Percentiles rank a stretch among this genome's conserved stretches.
Evolutionary conservation across 92 coral and sea anemone species (phyloP).

Genomic region (Epizoanthus stellaris): DNA sequence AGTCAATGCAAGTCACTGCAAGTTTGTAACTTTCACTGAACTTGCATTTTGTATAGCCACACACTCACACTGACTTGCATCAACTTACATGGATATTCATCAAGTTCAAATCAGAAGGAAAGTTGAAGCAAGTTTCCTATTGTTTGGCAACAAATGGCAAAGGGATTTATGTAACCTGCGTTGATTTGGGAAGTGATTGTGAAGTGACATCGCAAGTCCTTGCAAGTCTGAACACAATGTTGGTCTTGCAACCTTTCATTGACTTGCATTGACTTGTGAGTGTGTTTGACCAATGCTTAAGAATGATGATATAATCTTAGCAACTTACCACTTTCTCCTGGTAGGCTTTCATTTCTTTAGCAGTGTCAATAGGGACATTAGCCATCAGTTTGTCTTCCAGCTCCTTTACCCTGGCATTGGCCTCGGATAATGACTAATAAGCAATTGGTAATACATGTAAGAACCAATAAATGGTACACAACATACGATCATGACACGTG

Average conservation of each 20-base stretch:
- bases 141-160: no score
- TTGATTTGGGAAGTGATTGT: no score
- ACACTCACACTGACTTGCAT: no score
- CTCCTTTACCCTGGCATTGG: conserved; percentile 83
- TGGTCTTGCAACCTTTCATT: neutral
- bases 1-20: no score
- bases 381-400: conserved; percentile 83
- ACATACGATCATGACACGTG: neutral
- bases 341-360: conserved; percentile 86
- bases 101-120: no score
- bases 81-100: no score
- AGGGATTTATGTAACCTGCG: no score
- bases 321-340: conserved; percentile 83
- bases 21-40: no score
- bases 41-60: no score
- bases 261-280: neutral
- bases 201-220: neutral
- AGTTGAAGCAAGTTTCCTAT: no score
- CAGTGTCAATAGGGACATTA: conserved; percentile 93
- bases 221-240: neutral
- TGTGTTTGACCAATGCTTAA: neutral
- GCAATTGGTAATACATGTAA: neutral
- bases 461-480: neutral
- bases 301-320: neutral
- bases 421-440: conserved; percentile 78